phyloP scores from a whole-genome alignment of 2,888 invertebrate species.

The Pristionchus maxplancki region DNA sequence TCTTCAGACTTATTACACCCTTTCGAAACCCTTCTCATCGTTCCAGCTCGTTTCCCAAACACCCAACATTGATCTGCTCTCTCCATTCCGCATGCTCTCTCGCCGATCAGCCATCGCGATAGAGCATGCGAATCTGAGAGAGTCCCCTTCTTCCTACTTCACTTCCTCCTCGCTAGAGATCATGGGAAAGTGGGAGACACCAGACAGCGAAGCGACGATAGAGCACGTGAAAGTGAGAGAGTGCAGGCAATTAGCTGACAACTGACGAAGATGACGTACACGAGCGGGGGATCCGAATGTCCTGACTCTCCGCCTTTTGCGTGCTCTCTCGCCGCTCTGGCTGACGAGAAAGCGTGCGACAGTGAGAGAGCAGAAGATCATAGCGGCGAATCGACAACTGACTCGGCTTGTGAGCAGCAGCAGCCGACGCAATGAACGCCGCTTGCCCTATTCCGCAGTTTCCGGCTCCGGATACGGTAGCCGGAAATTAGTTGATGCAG shows the following conservation, averaged over 20 bases:
- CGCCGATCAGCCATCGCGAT: neutral
- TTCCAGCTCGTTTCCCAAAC: conserved; percentile 10
- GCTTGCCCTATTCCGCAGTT: neutral
- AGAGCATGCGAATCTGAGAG: neutral
- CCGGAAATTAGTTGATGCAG: neutral
- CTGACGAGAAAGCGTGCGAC: no score
- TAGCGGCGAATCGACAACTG: conserved; percentile 7
- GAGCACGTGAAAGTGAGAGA: conserved; percentile 5
- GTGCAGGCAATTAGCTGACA: neutral
- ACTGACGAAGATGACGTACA: conserved; percentile 1
- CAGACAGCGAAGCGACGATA: neutral
- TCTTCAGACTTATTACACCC: neutral
- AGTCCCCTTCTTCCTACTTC: neutral
- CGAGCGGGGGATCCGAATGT: neutral
- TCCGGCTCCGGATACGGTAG: neutral
- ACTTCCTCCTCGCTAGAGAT: neutral
- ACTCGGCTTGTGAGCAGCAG: neutral
- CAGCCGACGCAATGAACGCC: neutral
- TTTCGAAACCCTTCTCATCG: conserved; percentile 16
- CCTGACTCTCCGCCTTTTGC: neutral
- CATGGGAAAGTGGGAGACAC: neutral
- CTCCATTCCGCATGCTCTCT: neutral
- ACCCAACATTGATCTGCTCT: neutral
- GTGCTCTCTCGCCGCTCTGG: no score
- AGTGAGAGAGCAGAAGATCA: neutral